Conservation (phyloP, 2,797 vertebrate genomes). For the Psittacula derbiana region DNA sequence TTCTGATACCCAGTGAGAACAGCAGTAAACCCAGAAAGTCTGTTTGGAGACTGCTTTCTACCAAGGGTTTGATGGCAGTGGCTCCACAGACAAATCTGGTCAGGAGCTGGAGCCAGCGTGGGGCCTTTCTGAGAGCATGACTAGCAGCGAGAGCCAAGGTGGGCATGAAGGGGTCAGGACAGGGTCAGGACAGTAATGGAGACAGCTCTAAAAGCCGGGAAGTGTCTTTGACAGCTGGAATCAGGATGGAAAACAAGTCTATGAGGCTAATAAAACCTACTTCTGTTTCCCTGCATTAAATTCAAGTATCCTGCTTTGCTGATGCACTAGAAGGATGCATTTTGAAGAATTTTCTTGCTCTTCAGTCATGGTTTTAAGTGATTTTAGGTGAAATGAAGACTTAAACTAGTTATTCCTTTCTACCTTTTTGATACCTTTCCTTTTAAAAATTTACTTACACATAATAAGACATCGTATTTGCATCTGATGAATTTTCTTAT, state of each 20-base stretch:
- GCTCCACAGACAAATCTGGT: background rate
- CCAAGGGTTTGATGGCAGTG: fast-evolving
- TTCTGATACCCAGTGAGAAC: background rate
- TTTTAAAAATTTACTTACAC: background rate
- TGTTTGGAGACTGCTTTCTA: fast-evolving
- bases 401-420: background rate
- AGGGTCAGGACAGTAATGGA: background rate
- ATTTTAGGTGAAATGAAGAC: background rate
- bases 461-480: background rate
- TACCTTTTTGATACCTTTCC: background rate
- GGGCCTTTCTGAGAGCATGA: background rate
- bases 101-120: fast-evolving
- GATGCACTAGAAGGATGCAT: background rate
- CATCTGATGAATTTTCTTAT: background rate
- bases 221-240: background rate
- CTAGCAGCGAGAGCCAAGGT: background rate
- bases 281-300: too few species aligned
- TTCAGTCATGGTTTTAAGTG: background rate
- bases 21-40: background rate
- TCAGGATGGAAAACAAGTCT: background rate
- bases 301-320: background rate
- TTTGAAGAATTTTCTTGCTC: background rate
- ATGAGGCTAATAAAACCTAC: background rate
- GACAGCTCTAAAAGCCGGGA: background rate
- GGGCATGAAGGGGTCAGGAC: too few species aligned